Base-by-base conservation (phyloP, 1,140 invertebrate genomes). In the Heterodera schachtii region DNA sequence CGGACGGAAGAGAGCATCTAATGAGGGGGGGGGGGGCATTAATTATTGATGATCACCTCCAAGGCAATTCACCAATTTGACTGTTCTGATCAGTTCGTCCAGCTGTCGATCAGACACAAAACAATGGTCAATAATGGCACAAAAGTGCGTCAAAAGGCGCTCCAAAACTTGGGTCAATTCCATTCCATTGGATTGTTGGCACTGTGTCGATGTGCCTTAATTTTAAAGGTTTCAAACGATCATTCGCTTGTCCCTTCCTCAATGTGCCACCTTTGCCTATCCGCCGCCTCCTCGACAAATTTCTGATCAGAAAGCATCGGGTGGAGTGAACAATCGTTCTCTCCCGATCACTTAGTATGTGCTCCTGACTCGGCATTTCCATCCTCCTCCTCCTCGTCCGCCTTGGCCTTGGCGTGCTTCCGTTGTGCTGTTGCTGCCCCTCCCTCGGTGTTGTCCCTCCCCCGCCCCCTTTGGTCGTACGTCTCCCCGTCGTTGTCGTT, bases 291-390 rank as follows among this genome's bases (percentile, higher is more conserved):
- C 57, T 4, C 4, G 13, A 43, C 52, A 83, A 71, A 49, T 83
- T 83, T 31, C 82, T 31, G 7, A 52, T 8, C 66, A 83, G 73
- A 16, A 84, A 80, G 21, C 74, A 46, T 19, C n/a, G 9, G 11
- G 8, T 66, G 11, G 75, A 73, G 8, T 71, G 75, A 31, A 79
- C 64, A 31, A 83, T 3, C 19, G 16, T 66, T 11, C 47, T 19
- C 31, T 52, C 66, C 71, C 19, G 81, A 41, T 60, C 66, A 41
- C 41, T 73, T 73, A 13, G 21, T 16, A 6, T 71, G 31, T 46
- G 31, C 31, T 31, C 69, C 69, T n/a, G 7, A 3, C 19, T 71
- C 0, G 21, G 69, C 21, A n/a, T 9, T 16, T 19, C 19, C 41
- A 8, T n/a, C 67, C 67, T 21, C 44, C 69, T n/a, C 44, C 21